A percentile compares a stretch with the other conserved stretches of the same genome.
These are phyloP conservation scores for Camponotus floridanus DNA, from an alignment of 1,140 invertebrate genomes.

Conservation along the genomic window DNA sequence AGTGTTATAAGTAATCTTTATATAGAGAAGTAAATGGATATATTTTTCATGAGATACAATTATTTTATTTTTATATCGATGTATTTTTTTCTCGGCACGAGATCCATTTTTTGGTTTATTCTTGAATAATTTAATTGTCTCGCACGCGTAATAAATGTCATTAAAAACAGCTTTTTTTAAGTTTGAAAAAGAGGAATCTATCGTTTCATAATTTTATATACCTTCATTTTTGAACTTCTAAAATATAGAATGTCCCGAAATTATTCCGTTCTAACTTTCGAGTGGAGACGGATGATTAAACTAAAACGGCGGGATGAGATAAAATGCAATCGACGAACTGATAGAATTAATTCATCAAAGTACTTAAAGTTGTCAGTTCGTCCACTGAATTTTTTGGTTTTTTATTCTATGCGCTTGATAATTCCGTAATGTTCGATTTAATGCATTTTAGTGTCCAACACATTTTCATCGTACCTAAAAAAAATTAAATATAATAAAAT, in stretches of 20 bases:
- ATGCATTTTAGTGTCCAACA: neutral
- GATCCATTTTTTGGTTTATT: conserved; percentile 33
- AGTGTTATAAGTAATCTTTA: neutral
- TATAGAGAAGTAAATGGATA: neutral
- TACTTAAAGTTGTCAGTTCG: conserved; percentile 33
- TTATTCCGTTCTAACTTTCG: conserved; percentile 19
- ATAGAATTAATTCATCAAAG: conserved; percentile 14
- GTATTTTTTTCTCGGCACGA: neutral
- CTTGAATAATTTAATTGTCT: conserved; percentile 41
- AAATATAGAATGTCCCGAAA: neutral
- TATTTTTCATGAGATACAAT: conserved; percentile 32
- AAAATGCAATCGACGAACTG: neutral
- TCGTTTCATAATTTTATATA: neutral
- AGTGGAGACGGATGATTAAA: conserved; percentile 16
- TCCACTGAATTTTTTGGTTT: conserved; percentile 25
- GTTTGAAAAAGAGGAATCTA: neutral
- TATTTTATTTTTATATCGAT: conserved; percentile 12
- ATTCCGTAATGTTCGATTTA: neutral
- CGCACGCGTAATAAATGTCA: neutral
- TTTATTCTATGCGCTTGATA: neutral
- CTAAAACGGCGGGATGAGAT: conserved; percentile 1
- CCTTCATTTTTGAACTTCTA: neutral
- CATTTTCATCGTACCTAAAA: neutral
- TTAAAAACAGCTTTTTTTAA: neutral
- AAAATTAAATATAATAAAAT: neutral